These are phyloP conservation scores for Hirudinaria manillensis DNA, from an alignment of 2,888 invertebrate genomes.

Conservation along the genomic window DNA sequence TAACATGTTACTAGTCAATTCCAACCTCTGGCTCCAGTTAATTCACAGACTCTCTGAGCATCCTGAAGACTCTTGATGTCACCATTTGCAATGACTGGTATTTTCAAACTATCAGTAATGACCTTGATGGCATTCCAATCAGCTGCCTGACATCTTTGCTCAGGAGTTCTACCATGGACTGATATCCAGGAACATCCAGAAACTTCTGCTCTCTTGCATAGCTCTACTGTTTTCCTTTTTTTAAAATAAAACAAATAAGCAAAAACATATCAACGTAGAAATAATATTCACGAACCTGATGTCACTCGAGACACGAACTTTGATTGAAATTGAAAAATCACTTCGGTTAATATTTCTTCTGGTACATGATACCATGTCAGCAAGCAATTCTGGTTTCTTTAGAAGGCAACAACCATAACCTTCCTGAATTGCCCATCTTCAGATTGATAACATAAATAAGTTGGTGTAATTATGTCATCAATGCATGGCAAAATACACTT, in stretches of 20 bases:
- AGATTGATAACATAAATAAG: not conserved
- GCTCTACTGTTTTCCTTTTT: conserved; percentile 64
- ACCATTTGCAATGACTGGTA: conserved; percentile 89
- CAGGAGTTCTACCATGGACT: conserved; percentile 83
- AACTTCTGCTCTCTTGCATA: conserved; percentile 73
- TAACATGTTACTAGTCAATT: no score
- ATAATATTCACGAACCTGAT: conserved; percentile 55
- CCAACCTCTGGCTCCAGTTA: conserved; percentile 65
- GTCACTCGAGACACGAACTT: conserved; percentile 76
- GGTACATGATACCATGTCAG: conserved; percentile 72
- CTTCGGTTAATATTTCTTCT: conserved; percentile 64
- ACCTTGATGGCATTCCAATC: conserved; percentile 67
- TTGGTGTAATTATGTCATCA: no score
- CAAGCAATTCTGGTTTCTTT: conserved; percentile 73
- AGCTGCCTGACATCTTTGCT: conserved; percentile 67
- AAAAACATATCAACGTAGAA: not conserved
- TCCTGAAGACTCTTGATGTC: conserved; percentile 72
- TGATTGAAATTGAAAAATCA: conserved; percentile 80
- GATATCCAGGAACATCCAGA: conserved; percentile 82
- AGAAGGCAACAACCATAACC: conserved; percentile 81
- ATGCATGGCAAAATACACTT: conserved; percentile 11
- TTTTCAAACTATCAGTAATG: conserved; percentile 65
- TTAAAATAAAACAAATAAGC: not conserved
- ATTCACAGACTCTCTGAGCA: conserved; percentile 64
- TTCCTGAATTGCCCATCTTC: conserved; percentile 78